Evolutionary conservation across 2,113 vertebrate genomes (phyloP).

Genomic region (Datnioides undecimradiatus): DNA sequence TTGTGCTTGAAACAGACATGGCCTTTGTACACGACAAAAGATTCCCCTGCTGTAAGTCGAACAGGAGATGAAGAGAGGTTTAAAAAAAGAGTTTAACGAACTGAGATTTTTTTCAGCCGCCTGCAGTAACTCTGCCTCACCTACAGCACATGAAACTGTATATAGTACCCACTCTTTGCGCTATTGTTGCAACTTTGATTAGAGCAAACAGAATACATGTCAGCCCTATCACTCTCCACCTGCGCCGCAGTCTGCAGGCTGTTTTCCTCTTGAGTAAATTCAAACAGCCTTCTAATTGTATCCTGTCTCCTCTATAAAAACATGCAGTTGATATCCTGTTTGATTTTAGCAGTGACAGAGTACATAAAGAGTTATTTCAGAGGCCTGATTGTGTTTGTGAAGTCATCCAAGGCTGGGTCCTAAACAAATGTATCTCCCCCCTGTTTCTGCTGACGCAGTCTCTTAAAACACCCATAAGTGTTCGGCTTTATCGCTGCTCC

Average conservation of each 20-base stretch:
- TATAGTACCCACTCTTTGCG: conserved; percentile 6
- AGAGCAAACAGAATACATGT: conserved; percentile 26
- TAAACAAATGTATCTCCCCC: conserved; percentile 50
- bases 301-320: not conserved
- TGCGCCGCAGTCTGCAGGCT: not conserved
- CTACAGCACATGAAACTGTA: conserved; percentile 19
- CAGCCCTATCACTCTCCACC: conserved; percentile 5
- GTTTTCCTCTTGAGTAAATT: not conserved
- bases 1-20: conserved; percentile 46
- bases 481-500: conserved; percentile 68
- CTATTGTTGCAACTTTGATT: conserved; percentile 17
- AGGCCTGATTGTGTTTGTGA: conserved; percentile 37
- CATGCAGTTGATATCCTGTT: not conserved
- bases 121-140: not conserved
- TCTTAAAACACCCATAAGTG: conserved; percentile 66
- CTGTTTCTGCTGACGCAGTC: conserved; percentile 54
- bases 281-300: not conserved
- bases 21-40: conserved; percentile 19
- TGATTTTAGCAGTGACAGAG: conserved; percentile 11
- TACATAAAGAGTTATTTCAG: not conserved
- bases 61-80: conserved; percentile 3
- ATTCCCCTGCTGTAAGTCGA: conserved; percentile 2
- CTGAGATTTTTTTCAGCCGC: not conserved
- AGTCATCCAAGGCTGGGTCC: conserved; percentile 28
- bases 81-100: not conserved